Percentiles rank a stretch among this genome's conserved stretches.
Evolutionary conservation across 1,140 invertebrate genomes (phyloP).

Genomic region (Pentalonia nigronervosa): DNA sequence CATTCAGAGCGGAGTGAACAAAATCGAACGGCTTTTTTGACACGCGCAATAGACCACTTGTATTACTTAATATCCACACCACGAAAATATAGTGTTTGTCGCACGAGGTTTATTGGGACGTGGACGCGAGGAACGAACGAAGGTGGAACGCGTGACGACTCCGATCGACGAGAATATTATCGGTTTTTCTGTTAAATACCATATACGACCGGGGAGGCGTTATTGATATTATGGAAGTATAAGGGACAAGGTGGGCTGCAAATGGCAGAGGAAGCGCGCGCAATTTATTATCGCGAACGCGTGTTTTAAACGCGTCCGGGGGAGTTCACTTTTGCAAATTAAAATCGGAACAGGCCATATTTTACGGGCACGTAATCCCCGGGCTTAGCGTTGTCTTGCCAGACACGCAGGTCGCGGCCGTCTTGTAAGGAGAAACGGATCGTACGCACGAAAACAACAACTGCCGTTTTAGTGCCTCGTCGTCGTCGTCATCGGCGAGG

Average conservation of each 20-base stretch:
- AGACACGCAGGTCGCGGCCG: neutral
- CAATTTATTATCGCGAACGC: conserved; percentile 33
- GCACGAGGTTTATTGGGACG: neutral
- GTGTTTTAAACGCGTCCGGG: conserved; percentile 34
- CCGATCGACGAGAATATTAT: neutral
- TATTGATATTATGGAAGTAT: neutral
- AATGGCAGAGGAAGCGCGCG: neutral
- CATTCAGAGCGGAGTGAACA: neutral
- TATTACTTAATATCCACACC: neutral
- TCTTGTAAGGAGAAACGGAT: neutral
- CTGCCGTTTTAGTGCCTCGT: neutral
- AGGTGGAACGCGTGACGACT: neutral
- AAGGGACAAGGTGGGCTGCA: neutral
- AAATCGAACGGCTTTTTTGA: neutral
- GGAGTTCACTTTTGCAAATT: conserved; percentile 33
- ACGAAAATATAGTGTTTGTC: neutral
- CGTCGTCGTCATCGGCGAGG: neutral
- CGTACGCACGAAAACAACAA: neutral
- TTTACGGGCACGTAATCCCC: neutral
- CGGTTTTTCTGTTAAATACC: no score
- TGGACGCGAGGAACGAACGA: neutral
- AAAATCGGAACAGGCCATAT: conserved; percentile 42
- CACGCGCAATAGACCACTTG: neutral
- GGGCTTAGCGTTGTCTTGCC: neutral
- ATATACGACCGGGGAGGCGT: neutral